Base-by-base conservation (phyloP, 2,888 invertebrate species). In the Boloria euphrosyne region DNA sequence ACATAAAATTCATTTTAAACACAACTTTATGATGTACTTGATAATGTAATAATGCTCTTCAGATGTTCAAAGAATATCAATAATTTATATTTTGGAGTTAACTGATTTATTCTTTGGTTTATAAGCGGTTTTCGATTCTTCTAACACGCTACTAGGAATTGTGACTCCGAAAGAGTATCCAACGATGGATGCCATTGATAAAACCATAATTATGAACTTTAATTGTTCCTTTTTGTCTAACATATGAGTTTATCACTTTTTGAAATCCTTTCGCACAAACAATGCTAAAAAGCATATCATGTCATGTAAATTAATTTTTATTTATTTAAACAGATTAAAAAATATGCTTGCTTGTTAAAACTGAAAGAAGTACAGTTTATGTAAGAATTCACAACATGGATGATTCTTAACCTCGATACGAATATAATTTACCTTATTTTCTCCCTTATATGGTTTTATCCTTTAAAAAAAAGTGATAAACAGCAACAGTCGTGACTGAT, bases 141-240 rank as follows among this genome's bases (percentile, higher is more conserved):
- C 60, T 63, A 38, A 68, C 5, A 65, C 60, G 43, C 69, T 62
- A 46, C 65, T 53, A 0, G 80, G 77, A 53, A 75, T 14, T 50
- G 78, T 74, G 60, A 84, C 66, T 13, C 88, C 87, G 64, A 76
- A 89, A 1, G 89, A 86, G 71, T 86, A 89, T 13, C 81, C 82
- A 10, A 89, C 65, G 49, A 82, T 76, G n/a, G 85, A 76, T 7
- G 80, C 71, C 84, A 88, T 83, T 5, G 88, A 82, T 64, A 85
- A 66, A 3, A 82, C 80, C 65, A 87, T 46, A 52, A 83, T 70
- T n/a, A 87, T 13, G 0, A 90, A 75, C 75, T 84, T 85, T 5
- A 87, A 57, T 68, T 87, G 85, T 44, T 86, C 86, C 43, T 68
- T 79, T 75, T 65, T 81, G 67, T 90, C 85, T 90, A 90, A 89